These are phyloP conservation scores for Nasonovia ribisnigri DNA, from an alignment of 2,888 invertebrate genomes.

Conservation along the genomic window DNA sequence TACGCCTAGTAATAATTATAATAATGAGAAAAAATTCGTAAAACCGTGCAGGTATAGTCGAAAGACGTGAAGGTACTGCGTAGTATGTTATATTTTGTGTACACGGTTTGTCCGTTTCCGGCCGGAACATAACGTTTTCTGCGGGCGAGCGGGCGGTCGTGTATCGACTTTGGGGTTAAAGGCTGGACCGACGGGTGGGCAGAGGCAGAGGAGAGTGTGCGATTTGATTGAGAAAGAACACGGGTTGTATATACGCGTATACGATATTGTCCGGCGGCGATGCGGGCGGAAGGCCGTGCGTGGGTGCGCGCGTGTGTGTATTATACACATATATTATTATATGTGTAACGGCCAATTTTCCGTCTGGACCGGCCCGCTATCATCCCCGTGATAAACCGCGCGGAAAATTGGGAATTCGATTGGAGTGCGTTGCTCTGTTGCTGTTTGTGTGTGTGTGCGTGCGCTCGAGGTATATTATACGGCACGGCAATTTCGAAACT, in stretches of 20 bases:
- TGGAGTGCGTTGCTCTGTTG: constrained; percentile 49
- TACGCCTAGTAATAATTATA: background rate
- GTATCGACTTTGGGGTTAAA: constrained; percentile 49
- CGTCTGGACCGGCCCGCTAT: constrained; percentile 64
- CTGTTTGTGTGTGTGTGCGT: background rate
- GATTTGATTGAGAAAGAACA: constrained; percentile 60
- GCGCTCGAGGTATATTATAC: background rate
- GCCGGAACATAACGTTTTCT: constrained; percentile 7
- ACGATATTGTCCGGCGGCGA: constrained; percentile 45
- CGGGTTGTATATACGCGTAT: constrained; percentile 4
- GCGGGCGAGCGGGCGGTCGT: background rate
- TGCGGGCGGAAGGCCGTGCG: background rate
- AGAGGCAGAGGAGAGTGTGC: background rate
- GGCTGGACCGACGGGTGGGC: background rate
- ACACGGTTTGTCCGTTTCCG: constrained; percentile 1
- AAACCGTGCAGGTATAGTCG: background rate
- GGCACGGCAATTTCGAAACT: constrained; percentile 58
- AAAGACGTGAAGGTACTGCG: background rate
- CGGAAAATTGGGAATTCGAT: constrained; percentile 67
- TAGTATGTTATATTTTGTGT: background rate
- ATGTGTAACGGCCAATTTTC: constrained; percentile 63
- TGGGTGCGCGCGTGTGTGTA: background rate
- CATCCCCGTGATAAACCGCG: constrained; percentile 66
- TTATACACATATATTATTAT: background rate
- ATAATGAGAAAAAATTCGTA: background rate